Base-by-base conservation (phyloP, 2,113 vertebrate genomes). In the Orycteropus afer region DNA sequence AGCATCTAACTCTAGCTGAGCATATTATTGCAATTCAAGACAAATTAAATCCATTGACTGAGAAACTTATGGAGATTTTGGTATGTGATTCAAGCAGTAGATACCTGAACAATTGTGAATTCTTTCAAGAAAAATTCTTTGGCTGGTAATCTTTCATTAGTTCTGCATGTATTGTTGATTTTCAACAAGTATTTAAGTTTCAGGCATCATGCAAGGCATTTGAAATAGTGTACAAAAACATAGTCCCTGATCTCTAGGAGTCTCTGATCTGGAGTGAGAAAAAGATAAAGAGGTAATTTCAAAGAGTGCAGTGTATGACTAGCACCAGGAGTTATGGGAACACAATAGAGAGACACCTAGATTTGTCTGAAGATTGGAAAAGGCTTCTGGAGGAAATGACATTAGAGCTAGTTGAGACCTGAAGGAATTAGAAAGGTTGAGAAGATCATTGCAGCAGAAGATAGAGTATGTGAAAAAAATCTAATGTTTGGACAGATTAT, bases 171-270 rank as follows among this genome's bases (percentile, higher is more conserved):
- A 22, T 29, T 63, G 29, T 65, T 42, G 69, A 55, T 57, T 88
- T 96, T 83, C 67, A 82, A 55, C 22, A 94, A 69, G 82, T 85
- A 57, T 55, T 90, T 78, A 82, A 20, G 3, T 93, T 1, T 82
- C 53, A 81, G 59, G 17, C 5, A 90, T 12, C 37, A 22, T 3
- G 57, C 69, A 57, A 83, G 25, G 11, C 71, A n/a, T 20, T 93
- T 91, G 53, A 61, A 34, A 69, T 57, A 69, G 57, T 27, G 18
- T 20, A 78, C 11, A 74, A 20, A 23, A 76, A 12, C 51, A 78
- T 17, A 82, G 4, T 61, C 42, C n/a, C 40, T 57, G 47, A 88
- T 67, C 37, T 17, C 20, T 63, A 89, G 29, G 27, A 59, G 25
- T 53, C 47, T 81, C 9, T 94, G 23, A 47, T 69, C 12, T 88